Percentiles rank a stretch among this genome's conserved stretches.
Evolutionary conservation across 2,113 vertebrate species (phyloP).

Genomic region (cattle (Bos taurus)): DNA sequence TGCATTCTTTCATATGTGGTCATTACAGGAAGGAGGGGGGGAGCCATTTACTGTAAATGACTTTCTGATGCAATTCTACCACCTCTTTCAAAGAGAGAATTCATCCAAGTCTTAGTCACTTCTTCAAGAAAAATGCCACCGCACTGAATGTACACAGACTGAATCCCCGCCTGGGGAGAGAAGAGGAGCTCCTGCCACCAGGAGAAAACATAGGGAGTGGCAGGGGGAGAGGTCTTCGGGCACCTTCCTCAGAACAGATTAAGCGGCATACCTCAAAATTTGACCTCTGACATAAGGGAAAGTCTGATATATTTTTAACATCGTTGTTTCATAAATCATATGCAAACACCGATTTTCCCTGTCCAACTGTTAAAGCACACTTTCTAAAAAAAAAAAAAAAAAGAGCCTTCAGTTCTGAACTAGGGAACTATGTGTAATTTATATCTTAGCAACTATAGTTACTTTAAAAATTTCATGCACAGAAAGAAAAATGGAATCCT

Average conservation of each 20-base stretch:
- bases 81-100: constrained; percentile 74
- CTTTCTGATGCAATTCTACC: constrained; percentile 76
- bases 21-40: constrained; percentile 70
- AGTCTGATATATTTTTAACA: neutral
- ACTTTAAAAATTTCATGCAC: neutral
- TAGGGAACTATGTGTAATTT: neutral
- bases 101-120: constrained; percentile 80
- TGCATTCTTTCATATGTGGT: constrained; percentile 70
- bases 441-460: constrained; percentile 28
- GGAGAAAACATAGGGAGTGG: neutral
- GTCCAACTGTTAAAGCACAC: neutral
- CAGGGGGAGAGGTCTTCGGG: neutral
- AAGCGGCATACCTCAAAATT: neutral
- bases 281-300: neutral
- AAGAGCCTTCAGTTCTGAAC: neutral
- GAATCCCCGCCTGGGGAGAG: neutral
- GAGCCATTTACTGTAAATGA: constrained; percentile 68
- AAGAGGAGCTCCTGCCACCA: constrained; percentile 1
- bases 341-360: neutral
- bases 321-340: neutral
- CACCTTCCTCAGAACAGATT: neutral
- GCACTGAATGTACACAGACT: constrained; percentile 53
- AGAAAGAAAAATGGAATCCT: neutral
- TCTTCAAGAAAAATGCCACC: constrained; percentile 76
- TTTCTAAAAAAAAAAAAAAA: constrained; percentile 8